Evolutionary conservation across 1,140 invertebrate genomes (phyloP), one percentile per base, ranked within the genome.

Genomic region (Scaptomyza graminum): DNA sequence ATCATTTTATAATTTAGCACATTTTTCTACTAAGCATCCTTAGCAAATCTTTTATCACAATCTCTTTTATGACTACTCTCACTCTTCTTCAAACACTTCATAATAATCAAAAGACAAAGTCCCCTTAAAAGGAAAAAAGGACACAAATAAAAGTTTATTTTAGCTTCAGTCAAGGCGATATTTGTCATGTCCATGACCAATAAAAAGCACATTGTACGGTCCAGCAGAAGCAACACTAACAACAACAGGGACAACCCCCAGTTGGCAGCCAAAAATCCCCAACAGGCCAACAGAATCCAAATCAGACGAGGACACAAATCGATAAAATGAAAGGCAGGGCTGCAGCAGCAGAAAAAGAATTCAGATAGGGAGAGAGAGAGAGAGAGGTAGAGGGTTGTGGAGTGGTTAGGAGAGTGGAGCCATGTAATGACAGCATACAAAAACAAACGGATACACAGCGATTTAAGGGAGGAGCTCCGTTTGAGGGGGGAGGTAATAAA

Each of bases 121-220:
- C 44, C 31, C 6, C 5, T 56, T 54, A 54, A 15, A n/a, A 1
- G 1, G 5, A 51, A 63, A 50, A 15, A 11, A 0, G 2, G 8
- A 15, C 12, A 16, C 12, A 31, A 59, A 72, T 43, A 62, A 67
- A 60, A 56, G 12, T 50, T 37, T 57, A 18, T 52, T 50, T 15
- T 16, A 6, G 49, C 43, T 39, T 44, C 12, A 65, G 28, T 52
- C 59, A 83, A 81, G 69, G 79, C 75, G 62, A 67, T 15, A 56
- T 8, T 51, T 51, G 34, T 44, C 65, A 56, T 61, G 65, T 63
- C 78, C 78, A 71, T 76, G 71, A 72, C 78, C 78, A 82, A 82
- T 87, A 87, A 88, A 87, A 87, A 71, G 12, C 78, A 87, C 67
- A 87, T 87, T 87, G 74, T 74, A 78, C 63, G 62, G 73, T 80